Evolutionary conservation across 2,888 invertebrate genomes (phyloP).

Genomic region (Drosophila quasianomalipes): DNA sequence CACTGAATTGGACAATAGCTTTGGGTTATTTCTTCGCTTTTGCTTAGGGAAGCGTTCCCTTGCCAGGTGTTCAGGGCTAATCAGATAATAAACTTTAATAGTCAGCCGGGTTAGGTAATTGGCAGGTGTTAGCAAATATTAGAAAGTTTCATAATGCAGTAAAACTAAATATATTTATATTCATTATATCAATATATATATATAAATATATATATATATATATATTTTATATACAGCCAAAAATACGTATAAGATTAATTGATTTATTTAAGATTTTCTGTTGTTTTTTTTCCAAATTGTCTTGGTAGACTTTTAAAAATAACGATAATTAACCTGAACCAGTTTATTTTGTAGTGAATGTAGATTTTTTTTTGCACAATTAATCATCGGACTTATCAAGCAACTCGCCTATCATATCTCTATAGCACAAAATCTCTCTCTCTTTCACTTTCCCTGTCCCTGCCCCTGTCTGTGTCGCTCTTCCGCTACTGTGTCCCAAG

Average conservation of each 20-base stretch:
- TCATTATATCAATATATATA: too few species aligned
- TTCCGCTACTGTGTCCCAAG: not conserved
- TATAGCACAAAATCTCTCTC: constrained; percentile 6
- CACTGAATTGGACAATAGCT: constrained; percentile 16
- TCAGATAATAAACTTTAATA: constrained; percentile 24
- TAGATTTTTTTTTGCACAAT: not conserved
- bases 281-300: not conserved
- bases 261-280: not conserved
- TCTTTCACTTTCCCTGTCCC: constrained; percentile 2
- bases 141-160: not conserved
- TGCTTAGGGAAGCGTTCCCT: not conserved
- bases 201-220: too few species aligned
- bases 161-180: not conserved
- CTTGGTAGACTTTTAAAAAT: not conserved
- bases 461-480: not conserved
- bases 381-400: constrained; percentile 24
- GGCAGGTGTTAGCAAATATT: constrained; percentile 8
- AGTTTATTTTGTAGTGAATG: not conserved
- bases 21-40: too few species aligned
- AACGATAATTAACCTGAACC: not conserved
- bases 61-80: constrained; percentile 21
- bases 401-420: constrained; percentile 9
- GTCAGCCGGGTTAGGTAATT: not conserved
- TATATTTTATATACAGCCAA: not conserved
- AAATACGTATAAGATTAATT: not conserved